Evolutionary conservation across 2,888 invertebrate genomes (phyloP).

Genomic region (Mythimna albipuncta): DNA sequence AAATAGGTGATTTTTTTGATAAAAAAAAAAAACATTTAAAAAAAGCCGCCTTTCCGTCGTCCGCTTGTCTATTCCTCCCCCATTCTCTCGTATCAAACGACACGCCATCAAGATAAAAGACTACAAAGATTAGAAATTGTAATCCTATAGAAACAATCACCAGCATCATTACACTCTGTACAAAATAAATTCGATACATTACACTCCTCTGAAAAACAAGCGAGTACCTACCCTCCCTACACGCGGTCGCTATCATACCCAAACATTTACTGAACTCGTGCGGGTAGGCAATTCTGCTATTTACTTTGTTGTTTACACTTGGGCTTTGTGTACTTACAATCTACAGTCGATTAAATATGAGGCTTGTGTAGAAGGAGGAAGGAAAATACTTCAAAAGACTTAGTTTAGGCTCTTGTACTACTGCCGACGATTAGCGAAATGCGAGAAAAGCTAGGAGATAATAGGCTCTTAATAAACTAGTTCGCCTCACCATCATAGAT

Average conservation of each 20-base stretch:
- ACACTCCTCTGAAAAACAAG: conserved; percentile 23
- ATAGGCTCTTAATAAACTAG: too few relatives aligned
- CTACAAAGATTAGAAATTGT: background rate
- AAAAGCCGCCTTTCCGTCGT: too few relatives aligned
- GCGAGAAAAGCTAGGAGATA: too few relatives aligned
- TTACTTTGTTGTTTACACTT: conserved; percentile 36
- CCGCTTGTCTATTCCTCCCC: too few relatives aligned
- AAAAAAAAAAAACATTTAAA: too few relatives aligned
- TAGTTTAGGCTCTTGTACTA: background rate
- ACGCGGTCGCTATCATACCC: conserved; percentile 28
- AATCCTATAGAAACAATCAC: conserved; percentile 15
- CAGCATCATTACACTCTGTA: conserved; percentile 5
- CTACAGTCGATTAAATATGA: conserved; percentile 21
- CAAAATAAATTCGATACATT: conserved; percentile 20
- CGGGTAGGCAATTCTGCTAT: conserved; percentile 48
- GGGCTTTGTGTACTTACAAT: conserved; percentile 10
- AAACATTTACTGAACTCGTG: conserved; percentile 49
- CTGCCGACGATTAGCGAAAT: too few relatives aligned
- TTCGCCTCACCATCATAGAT: too few relatives aligned
- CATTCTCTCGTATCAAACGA: background rate
- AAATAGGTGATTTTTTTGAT: too few relatives aligned
- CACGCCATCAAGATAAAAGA: background rate
- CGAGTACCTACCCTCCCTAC: conserved; percentile 7
- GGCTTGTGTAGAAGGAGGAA: background rate
- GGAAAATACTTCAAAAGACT: background rate